Evolutionary conservation across 2,797 vertebrate species (phyloP), one percentile per base, ranked within the genome.

Genomic region (Menidia menidia): DNA sequence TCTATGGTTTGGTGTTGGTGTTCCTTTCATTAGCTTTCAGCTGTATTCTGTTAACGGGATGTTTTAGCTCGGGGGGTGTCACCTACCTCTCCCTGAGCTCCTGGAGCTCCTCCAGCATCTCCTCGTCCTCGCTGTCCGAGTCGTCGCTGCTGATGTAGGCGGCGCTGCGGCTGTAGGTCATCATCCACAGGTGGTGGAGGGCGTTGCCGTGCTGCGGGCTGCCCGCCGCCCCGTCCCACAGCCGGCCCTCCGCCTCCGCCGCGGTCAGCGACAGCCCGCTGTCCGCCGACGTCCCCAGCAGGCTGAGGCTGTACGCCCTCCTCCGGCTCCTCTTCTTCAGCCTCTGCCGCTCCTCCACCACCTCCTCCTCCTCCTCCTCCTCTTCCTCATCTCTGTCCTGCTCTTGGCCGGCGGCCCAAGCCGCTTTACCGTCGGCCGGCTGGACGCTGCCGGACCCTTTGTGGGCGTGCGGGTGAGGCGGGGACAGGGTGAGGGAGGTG

Each of bases 41-140:
- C 2, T 25, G 33, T 35, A 35, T 35, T 35, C 33, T 35, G 33
- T 39, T 39, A 39, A 39, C 35, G 10, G 2, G 10, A 5, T 7
- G 35, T 35, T 35, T 31, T 31, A 19, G 4, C 14, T 4, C 0
- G 4, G 41, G 3, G 4, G 13, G 30, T 11, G 18, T 43, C 56
- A 86, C 96, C 94, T 86, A 98, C 98, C 96, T 99, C 73, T 97
- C 95, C 63, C 96, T 93, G 59, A 99, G 96, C 59, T 92, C 95
- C 88, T 97, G 96, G 44, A 99, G 93, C 90, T 99, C 97, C 15
- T 95, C 96, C 95, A 96, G 94, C 90, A 97, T 96, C 35, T 97
- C 96, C n/a, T 95, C 94, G 0, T 96, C 96, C 0, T 95, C 95
- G 0, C 95, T 97, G 88, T 98, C 97, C 0, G 95, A 95, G 51